Base-by-base conservation (phyloP, 2,113 vertebrate genomes). In the Archilochus colubris region DNA sequence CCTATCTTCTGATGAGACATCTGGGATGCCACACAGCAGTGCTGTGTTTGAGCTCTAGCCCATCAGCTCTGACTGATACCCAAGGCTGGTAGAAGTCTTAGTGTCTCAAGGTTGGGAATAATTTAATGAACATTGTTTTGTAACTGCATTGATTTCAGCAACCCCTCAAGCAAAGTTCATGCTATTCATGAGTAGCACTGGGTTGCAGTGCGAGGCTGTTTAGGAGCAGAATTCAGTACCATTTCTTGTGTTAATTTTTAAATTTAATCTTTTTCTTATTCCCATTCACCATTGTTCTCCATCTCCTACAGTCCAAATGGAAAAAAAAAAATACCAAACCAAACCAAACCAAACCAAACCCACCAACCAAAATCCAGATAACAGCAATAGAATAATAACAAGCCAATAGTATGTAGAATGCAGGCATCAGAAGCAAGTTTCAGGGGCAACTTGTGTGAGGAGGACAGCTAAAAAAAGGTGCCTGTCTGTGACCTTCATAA, bases 1-100 rank as follows among this genome's bases (percentile, higher is more conserved):
- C 30, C 11, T 8, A 4, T 59, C 43, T 57, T 87, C 10, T 10
- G 7, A 10, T 46, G 74, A 61, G 38, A 14, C 27, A 7, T 48
- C 18, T 30, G 31, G 40, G 20, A 31, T 8, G 10, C 59, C 5
- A 1, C 9, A 18, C 0, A 0, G 15, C 17, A 48, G 11, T 12
- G 10, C 28, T 48, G 51, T 19, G 28, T 10, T 2, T 31, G 18
- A 43, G n/a, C 14, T 64, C 28, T 28, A 27, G 30, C 14, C 46
- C 31, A 7, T 24, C n/a, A 72, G 25, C 30, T 54, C n/a, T 46
- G 19, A 6, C 22, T 44, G 1, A 23, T 33, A 6, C 4, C 17
- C 75, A 57, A 22, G 54, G 44, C 44, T 59, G 53, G 40, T 40
- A 11, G 12, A 11, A 40, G 40, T 40, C 40, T 40, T 40, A 40